Evolutionary conservation across 2,888 invertebrate species (phyloP).

Genomic region (Eupithecia tripunctaria): DNA sequence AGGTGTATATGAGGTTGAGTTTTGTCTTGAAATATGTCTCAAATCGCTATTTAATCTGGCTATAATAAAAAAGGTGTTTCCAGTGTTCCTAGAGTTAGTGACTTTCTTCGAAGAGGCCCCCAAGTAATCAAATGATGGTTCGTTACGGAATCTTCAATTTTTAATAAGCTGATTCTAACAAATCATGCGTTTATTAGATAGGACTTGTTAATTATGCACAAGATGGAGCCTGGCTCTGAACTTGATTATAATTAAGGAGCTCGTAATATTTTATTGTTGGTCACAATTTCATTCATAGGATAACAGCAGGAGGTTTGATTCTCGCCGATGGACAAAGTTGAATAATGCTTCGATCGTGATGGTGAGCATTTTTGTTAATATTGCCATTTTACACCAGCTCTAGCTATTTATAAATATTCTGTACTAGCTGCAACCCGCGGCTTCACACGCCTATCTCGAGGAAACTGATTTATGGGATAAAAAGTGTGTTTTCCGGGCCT

Average conservation of each 20-base stretch:
- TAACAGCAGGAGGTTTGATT: neutral
- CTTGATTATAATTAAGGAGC: slow-evolving; percentile 16
- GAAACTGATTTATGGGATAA: too few species aligned
- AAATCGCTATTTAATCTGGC: neutral
- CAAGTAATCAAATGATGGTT: slow-evolving; percentile 51
- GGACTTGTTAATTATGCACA: slow-evolving; percentile 8
- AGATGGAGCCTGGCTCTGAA: slow-evolving; percentile 8
- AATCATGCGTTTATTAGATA: slow-evolving; percentile 24
- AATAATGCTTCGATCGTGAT: neutral
- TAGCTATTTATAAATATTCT: too few species aligned
- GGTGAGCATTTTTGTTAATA: neutral
- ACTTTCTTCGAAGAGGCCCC: slow-evolving; percentile 19
- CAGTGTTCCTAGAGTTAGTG: neutral
- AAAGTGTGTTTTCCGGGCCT: too few species aligned
- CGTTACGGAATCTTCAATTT: slow-evolving; percentile 37
- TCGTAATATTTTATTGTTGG: slow-evolving; percentile 17
- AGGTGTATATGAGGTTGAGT: too few species aligned
- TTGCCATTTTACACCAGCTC: too few species aligned
- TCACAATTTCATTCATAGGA: slow-evolving; percentile 17
- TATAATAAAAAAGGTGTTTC: neutral
- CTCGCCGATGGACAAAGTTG: neutral
- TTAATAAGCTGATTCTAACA: slow-evolving; percentile 26
- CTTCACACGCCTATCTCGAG: too few species aligned
- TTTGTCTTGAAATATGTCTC: neutral
- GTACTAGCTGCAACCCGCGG: too few species aligned